phyloP scores from a whole-genome alignment of 2,113 vertebrate genomes.

The Anas platyrhynchos region DNA sequence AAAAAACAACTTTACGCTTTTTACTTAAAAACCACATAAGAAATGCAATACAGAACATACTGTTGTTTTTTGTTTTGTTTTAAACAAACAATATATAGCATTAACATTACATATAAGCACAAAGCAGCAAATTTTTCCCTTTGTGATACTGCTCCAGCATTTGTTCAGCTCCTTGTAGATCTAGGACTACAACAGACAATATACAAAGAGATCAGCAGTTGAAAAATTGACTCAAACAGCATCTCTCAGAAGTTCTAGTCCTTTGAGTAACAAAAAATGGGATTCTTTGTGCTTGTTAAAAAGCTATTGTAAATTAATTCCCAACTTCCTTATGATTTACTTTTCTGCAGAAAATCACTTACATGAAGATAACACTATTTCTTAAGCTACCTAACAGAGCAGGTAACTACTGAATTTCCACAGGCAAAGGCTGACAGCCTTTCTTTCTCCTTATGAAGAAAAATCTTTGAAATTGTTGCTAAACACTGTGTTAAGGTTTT shows the following conservation, averaged over 20 bases:
- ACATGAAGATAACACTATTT: conserved; percentile 20
- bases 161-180: conserved; percentile 26
- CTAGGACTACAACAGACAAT: conserved; percentile 35
- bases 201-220: conserved; percentile 48
- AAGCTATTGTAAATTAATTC: conserved; percentile 64
- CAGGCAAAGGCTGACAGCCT: conserved; percentile 52
- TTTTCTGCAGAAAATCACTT: not conserved
- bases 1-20: conserved; percentile 72
- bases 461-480: conserved; percentile 38
- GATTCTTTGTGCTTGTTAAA: conserved; percentile 56
- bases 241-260: conserved; percentile 50
- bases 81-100: conserved; percentile 60
- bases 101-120: conserved; percentile 70
- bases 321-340: conserved; percentile 37
- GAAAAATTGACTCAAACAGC: conserved; percentile 52
- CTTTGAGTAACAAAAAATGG: conserved; percentile 42
- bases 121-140: conserved; percentile 54
- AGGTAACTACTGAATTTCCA: conserved; percentile 65
- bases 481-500: conserved; percentile 56
- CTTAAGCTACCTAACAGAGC: conserved; percentile 55
- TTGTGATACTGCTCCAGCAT: conserved; percentile 61
- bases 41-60: conserved; percentile 75
- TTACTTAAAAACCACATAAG: conserved; percentile 76
- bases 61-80: conserved; percentile 5
- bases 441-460: conserved; percentile 33